Base-by-base conservation (phyloP, 2,113 vertebrate genomes). In the Actenoides lindsayi region DNA sequence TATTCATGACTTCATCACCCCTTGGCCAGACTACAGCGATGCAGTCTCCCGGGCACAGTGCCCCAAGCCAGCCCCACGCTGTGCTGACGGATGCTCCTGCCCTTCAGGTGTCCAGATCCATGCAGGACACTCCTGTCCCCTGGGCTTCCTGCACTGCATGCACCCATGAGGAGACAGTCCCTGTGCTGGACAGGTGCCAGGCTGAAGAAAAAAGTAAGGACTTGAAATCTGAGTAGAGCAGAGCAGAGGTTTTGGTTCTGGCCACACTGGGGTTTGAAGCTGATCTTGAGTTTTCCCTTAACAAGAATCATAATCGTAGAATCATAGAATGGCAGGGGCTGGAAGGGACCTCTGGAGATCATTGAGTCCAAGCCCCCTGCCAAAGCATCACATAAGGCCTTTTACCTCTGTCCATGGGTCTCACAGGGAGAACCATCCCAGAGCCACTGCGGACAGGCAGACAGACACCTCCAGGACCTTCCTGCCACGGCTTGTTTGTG, bases 181-280 rank as follows among this genome's bases (percentile, higher is more conserved):
- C 53, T 13, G 33, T 0, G 27, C 79, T 53, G 67, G 20, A 2
- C 1, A 0, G 24, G 17, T 76, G 31, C 41, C 31, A 57, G 42
- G 11, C 31, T 25, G 10, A 27, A 13, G n/a, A 35, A 31, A 21
- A 10, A 50, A 50, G 31, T 1, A 3, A 39, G 11, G 42, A 28
- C 10, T 65, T 27, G 1, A 3, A 16, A 18, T 42, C 11, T 1
- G 1, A 10, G 48, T 5, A 48, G 59, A 68, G 57, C 79, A 64
- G 19, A 0, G 0, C 0, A 1, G 39, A 67, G 14, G 5, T n/a
- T 85, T 28, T 2, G 23, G 5, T 25, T 37, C 42, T 54, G 41
- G 50, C 65, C 1, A 0, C 20, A 5, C 33, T 21, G 44, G 24
- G 28, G 4, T 65, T 54, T 79, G 91, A 39, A 50, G 63, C 64